These are phyloP conservation scores for Petrophora chlorosata DNA, from an alignment of 2,888 invertebrate genomes.

Conservation along the genomic window DNA sequence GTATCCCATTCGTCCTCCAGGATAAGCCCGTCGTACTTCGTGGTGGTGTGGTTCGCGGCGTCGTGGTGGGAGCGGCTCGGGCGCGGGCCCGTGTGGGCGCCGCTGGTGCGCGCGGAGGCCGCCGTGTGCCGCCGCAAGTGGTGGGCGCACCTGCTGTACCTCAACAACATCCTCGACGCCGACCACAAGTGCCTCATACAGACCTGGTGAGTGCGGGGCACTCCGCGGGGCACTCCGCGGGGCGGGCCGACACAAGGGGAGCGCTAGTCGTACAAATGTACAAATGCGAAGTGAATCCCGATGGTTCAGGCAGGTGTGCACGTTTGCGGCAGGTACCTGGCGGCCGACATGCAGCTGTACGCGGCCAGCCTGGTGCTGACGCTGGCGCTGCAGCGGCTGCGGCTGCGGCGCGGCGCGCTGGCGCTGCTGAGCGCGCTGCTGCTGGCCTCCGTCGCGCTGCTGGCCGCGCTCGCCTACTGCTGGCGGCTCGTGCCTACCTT, in stretches of 20 bases:
- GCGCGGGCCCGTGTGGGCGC: conserved; percentile 67
- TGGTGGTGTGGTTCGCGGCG: conserved; percentile 71
- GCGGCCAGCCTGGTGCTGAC: conserved; percentile 57
- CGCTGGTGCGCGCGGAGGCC: conserved; percentile 63
- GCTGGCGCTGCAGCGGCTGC: conserved; percentile 55
- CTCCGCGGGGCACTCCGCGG: no score
- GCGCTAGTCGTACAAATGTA: no score
- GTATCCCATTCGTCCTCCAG: conserved; percentile 45
- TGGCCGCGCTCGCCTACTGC: conserved; percentile 57
- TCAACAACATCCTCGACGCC: conserved; percentile 66
- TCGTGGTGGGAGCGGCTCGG: conserved; percentile 70
- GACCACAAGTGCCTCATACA: conserved; percentile 76
- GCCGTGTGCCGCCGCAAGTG: conserved; percentile 67
- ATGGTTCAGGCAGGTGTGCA: no score
- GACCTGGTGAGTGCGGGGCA: conserved; percentile 70
- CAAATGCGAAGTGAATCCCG: no score
- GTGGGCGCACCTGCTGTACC: conserved; percentile 74
- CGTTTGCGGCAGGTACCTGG: conserved; percentile 66
- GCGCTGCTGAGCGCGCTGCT: conserved; percentile 50
- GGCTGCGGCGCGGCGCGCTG: conserved; percentile 49
- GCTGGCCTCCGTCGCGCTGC: conserved; percentile 41
- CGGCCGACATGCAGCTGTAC: conserved; percentile 78
- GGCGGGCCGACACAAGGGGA: no score
- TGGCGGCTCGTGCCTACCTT: conserved; percentile 68
- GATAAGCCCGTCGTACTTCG: conserved; percentile 69